Evolutionary conservation across 2,797 vertebrate species (phyloP).

Genomic region (Urosaurus nigricauda): DNA sequence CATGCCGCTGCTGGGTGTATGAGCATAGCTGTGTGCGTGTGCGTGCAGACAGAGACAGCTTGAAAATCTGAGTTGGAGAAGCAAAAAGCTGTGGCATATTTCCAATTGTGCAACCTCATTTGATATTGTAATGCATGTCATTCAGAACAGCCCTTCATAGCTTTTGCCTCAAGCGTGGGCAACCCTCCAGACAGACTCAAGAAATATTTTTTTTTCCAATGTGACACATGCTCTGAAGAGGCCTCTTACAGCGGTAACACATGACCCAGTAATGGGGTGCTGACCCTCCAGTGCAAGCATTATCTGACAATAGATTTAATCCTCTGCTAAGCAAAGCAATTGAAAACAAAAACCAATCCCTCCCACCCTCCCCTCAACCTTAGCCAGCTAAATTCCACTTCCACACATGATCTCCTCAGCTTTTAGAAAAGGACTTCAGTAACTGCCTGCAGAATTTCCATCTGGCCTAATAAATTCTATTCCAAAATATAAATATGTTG

Average conservation of each 20-base stretch:
- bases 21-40: not conserved
- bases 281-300: not conserved
- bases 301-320: not conserved
- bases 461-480: conserved; percentile 55
- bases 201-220: conserved; percentile 42
- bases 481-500: conserved; percentile 54
- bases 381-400: conserved; percentile 19
- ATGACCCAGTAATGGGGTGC: not conserved
- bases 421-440: conserved; percentile 35
- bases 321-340: conserved; percentile 25
- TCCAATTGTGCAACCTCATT: conserved; percentile 69
- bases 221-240: conserved; percentile 39
- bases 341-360: conserved; percentile 37
- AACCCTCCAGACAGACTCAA: conserved; percentile 74
- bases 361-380: not conserved
- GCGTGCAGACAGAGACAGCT: conserved; percentile 16
- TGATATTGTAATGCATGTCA: conserved; percentile 76
- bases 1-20: not conserved
- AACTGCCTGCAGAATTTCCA: conserved; percentile 35
- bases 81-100: conserved; percentile 52
- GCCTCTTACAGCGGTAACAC: conserved; percentile 35
- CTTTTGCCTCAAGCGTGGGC: conserved; percentile 75
- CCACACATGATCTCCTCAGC: conserved; percentile 30
- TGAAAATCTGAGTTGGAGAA: conserved; percentile 41
- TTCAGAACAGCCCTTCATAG: conserved; percentile 73